Conservation (phyloP, 2,797 vertebrate species). For the Spinibarbus caldwelli region DNA sequence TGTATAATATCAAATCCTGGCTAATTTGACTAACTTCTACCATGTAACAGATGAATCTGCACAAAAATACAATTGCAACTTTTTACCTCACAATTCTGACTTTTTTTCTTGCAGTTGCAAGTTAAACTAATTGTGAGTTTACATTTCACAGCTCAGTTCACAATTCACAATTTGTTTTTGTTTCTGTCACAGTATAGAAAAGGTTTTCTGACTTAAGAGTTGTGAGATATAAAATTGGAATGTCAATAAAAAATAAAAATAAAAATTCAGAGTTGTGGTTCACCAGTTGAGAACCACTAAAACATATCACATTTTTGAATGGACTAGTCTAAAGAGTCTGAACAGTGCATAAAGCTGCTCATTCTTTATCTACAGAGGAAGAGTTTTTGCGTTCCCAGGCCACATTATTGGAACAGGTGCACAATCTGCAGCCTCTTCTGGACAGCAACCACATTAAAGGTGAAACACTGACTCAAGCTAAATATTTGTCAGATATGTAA, state of each 20-base stretch:
- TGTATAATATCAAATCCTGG: not conserved
- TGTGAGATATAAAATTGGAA: too few species aligned
- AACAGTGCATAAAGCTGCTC: not conserved
- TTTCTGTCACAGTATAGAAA: too few species aligned
- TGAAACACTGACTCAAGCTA: slow-evolving; percentile 52
- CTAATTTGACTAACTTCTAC: not conserved
- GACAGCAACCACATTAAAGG: slow-evolving; percentile 93
- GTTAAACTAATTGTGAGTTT: too few species aligned
- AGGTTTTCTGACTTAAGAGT: too few species aligned
- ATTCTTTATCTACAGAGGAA: slow-evolving; percentile 80
- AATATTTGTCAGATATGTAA: not conserved
- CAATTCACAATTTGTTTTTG: too few species aligned
- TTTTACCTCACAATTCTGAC: too few species aligned
- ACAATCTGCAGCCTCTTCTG: slow-evolving; percentile 85
- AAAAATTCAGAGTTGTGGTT: not conserved
- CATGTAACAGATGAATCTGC: not conserved
- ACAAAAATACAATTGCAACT: not conserved
- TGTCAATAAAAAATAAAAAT: too few species aligned
- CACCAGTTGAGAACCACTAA: not conserved
- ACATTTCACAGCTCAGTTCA: too few species aligned
- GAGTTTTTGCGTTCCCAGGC: slow-evolving; percentile 87
- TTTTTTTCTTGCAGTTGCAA: too few species aligned
- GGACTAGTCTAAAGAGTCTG: not conserved
- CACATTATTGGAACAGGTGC: slow-evolving; percentile 89
- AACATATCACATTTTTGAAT: not conserved